A percentile compares a stretch with the other conserved stretches of the same genome.
These are phyloP conservation scores for Venusia cambrica DNA, from an alignment of 2,888 invertebrate species.

Conservation along the genomic window DNA sequence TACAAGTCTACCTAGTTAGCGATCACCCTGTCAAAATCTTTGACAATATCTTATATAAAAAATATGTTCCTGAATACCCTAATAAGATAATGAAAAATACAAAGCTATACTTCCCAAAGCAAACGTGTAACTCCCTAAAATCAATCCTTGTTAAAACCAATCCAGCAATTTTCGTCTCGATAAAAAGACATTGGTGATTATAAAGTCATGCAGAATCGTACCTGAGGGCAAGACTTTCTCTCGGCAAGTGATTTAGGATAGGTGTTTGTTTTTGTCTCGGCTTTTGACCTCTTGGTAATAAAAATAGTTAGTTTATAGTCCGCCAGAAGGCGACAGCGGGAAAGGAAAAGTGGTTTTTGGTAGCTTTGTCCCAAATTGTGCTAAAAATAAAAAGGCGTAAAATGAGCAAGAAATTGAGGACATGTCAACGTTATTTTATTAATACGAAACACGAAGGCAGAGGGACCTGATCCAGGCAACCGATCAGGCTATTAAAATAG, in stretches of 20 bases:
- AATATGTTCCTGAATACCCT: no score
- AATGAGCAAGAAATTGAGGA: no score
- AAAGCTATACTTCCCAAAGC: conserved; percentile 1
- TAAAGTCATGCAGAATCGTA: conserved; percentile 4
- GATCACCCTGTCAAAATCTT: no score
- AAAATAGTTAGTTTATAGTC: conserved; percentile 6
- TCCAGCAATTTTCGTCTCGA: conserved; percentile 13
- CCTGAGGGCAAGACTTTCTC: conserved; percentile 16
- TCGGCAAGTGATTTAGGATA: conserved; percentile 18
- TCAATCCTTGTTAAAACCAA: conserved; percentile 15
- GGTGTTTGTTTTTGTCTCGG: conserved; percentile 13
- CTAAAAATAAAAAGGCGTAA: no score
- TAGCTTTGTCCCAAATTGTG: no score
- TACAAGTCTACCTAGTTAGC: no score
- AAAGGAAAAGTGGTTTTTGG: no score
- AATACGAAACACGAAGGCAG: no score
- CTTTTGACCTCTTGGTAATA: conserved; percentile 3
- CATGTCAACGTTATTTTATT: no score
- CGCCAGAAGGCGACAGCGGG: no score
- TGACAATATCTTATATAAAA: neutral
- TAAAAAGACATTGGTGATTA: conserved; percentile 20
- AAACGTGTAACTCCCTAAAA: conserved; percentile 17
- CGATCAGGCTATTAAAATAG: no score
- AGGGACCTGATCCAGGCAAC: no score
- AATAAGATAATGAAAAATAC: neutral